These are phyloP conservation scores for Odobenus rosmarus DNA, from an alignment of 2,113 vertebrate species.

Conservation along the genomic window DNA sequence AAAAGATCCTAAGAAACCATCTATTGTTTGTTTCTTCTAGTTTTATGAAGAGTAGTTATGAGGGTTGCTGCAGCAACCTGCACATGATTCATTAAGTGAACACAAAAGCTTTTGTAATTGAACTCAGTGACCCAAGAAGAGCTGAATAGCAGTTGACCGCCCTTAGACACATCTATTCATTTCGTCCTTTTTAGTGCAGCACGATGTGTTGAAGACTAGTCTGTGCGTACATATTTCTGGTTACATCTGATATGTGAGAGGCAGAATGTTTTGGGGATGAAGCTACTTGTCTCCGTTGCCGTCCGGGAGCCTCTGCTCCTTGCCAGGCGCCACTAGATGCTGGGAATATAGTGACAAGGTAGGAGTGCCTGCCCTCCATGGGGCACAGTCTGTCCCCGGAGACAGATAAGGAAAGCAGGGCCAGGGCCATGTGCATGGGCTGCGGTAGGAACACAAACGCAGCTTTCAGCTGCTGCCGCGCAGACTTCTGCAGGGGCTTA, in stretches of 20 bases:
- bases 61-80: constrained; percentile 53
- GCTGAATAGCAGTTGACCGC: not conserved
- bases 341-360: not conserved
- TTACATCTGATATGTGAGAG: not conserved
- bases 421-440: not conserved
- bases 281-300: not conserved
- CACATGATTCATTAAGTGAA: constrained; percentile 26
- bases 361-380: not conserved
- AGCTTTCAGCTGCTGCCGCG: not conserved
- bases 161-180: not conserved
- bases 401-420: not conserved
- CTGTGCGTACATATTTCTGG: not conserved
- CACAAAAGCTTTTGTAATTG: constrained; percentile 68
- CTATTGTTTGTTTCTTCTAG: constrained; percentile 14
- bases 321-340: not conserved
- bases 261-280: not conserved
- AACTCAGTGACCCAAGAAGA: constrained; percentile 30
- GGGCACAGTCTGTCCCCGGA: not conserved
- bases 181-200: not conserved
- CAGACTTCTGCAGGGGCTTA: not conserved
- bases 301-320: not conserved
- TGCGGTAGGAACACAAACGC: not conserved
- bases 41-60: not conserved
- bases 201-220: not conserved
- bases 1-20: not conserved